Evolutionary conservation across 2,113 vertebrate genomes (phyloP), one percentile per base, ranked within the genome.

Genomic region (Fregata magnificens): DNA sequence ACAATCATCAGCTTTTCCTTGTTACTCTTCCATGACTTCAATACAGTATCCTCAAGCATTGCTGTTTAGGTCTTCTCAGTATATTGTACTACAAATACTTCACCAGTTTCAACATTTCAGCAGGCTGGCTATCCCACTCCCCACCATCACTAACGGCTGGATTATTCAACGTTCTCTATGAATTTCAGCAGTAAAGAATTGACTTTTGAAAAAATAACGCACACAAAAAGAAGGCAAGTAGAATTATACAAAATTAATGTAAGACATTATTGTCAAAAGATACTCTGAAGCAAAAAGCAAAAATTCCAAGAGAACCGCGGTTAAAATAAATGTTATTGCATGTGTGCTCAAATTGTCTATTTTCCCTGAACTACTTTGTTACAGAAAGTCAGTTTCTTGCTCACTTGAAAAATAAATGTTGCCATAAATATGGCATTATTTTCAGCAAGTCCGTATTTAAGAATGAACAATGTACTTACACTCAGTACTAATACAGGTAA

Each of bases 171-270:
- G 0, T 16, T 24, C 20, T 84, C 34, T 10, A 19, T 9, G 19
- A 82, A 59, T 38, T 91, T 69, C 47, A 79, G 44, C 32, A 36
- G 15, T 78, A 79, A 67, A 63, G 50, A 86, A 79, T 0, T 16
- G 21, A 59, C 24, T 74, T 81, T 8, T 0, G 0, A 62, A 47
- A 71, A 85, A 50, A 1, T 9, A 63, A 14, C 0, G 0, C 14
- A 29, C n/a, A 44, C 18, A 58, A 47, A 80, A 83, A 84, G 29
- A 16, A 19, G 2, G 25, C 42, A 76, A 80, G 15, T 19, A 66
- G n/a, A 70, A 29, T 26, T 19, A 77, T 1, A 52, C 9, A 69
- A 77, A 80, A 90, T 52, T 59, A 72, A 34, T 12, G 2, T 12
- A 44, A 79, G 40, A 55, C 20, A 55, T 61, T 21, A 62, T 38